Conservation (phyloP, 2,113 vertebrate genomes). For the Petrocephalus microphthalmus region DNA sequence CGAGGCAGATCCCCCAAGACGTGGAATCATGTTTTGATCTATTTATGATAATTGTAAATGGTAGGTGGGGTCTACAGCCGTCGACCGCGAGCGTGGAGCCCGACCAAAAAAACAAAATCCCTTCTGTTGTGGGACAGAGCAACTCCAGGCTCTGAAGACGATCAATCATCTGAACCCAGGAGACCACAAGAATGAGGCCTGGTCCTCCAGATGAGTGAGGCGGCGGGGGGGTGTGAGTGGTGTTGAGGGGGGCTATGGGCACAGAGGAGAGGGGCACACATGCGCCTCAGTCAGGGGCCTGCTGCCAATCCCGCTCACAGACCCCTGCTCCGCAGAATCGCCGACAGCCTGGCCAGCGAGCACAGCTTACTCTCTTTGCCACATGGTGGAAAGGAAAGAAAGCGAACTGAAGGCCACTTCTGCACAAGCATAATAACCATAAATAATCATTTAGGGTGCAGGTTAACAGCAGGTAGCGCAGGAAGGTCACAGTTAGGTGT, state of each 20-base stretch:
- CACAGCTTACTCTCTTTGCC: background rate
- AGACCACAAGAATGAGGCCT: conserved; percentile 20
- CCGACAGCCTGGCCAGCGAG: background rate
- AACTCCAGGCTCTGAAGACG: conserved; percentile 13
- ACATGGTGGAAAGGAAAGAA: background rate
- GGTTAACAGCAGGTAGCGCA: conserved; percentile 32
- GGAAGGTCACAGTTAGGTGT: conserved; percentile 62
- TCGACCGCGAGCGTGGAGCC: background rate
- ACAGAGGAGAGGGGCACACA: background rate
- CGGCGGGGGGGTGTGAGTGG: background rate
- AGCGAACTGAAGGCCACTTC: conserved; percentile 9
- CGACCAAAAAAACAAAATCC: background rate
- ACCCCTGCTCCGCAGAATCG: conserved; percentile 22
- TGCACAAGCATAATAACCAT: conserved; percentile 25
- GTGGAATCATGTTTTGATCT: background rate
- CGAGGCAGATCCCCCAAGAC: background rate
- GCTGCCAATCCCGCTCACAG: background rate
- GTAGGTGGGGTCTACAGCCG: background rate
- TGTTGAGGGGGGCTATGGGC: background rate
- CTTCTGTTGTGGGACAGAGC: conserved; percentile 17
- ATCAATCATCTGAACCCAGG: background rate
- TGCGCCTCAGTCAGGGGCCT: background rate
- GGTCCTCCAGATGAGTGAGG: background rate
- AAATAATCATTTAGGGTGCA: too few relatives aligned
- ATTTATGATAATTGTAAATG: background rate